Percentiles rank a stretch among this genome's conserved stretches.
Conservation (phyloP, 2,888 invertebrate genomes). For the Dermolepida albohirtum region DNA sequence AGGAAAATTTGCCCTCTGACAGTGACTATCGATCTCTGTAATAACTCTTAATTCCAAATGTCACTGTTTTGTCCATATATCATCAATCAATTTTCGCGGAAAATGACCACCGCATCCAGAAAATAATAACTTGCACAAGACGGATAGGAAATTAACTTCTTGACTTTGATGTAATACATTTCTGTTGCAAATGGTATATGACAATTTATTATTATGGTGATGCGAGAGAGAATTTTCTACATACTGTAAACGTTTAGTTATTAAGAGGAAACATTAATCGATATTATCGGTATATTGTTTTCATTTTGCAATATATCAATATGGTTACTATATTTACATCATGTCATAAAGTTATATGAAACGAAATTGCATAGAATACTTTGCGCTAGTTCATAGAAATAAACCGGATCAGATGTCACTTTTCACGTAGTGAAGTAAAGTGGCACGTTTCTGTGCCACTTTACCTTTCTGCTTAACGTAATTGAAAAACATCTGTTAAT, state of each 20-base stretch:
- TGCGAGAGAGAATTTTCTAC: conserved; percentile 10
- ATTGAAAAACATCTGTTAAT: no score
- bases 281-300: not conserved
- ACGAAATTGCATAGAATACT: no score
- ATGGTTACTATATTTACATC: no score
- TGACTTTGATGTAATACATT: conserved; percentile 62
- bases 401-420: no score
- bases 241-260: not conserved
- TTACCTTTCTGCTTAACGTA: no score
- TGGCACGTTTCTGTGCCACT: no score
- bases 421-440: no score
- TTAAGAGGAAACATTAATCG: not conserved
- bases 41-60: conserved; percentile 43
- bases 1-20: conserved; percentile 14
- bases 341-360: no score
- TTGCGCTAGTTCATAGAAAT: no score
- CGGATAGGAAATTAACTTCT: conserved; percentile 63
- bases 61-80: conserved; percentile 46
- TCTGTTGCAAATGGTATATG: conserved; percentile 38
- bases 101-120: conserved; percentile 59
- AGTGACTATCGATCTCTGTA: conserved; percentile 39
- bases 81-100: conserved; percentile 58
- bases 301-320: not conserved
- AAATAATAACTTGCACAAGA: conserved; percentile 61
- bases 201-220: conserved; percentile 34